Evolutionary conservation across 2,888 invertebrate species (phyloP).

Genomic region (Alentia gelatinosa): DNA sequence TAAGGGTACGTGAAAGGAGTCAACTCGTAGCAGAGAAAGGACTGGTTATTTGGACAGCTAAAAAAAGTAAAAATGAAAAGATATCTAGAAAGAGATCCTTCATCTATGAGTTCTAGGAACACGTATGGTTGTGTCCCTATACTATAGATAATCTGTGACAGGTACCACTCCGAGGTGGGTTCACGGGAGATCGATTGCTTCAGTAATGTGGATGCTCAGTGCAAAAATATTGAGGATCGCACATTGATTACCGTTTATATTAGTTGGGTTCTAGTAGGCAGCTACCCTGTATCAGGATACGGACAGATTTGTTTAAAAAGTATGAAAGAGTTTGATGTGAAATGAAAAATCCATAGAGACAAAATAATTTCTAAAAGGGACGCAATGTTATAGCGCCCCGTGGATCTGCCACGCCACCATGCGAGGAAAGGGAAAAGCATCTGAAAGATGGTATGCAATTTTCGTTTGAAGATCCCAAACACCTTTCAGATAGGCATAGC

Average conservation of each 20-base stretch:
- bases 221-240: not conserved
- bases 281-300: not conserved
- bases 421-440: not conserved
- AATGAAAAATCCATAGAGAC: not conserved
- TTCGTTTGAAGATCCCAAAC: constrained; percentile 28
- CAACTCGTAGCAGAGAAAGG: not conserved
- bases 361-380: not conserved
- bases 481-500: not conserved
- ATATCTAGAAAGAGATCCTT: not conserved
- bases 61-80: not conserved
- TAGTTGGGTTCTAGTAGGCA: constrained; percentile 6
- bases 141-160: constrained; percentile 25
- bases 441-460: constrained; percentile 32
- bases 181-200: not conserved
- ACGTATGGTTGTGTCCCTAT: not conserved
- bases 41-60: constrained; percentile 3
- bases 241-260: not conserved
- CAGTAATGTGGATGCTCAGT: not conserved
- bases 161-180: too few relatives aligned
- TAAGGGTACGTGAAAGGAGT: not conserved
- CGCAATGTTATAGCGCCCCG: not conserved
- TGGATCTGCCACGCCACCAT: constrained; percentile 50
- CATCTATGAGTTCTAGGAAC: not conserved
- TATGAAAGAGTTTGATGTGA: not conserved
- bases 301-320: not conserved